A percentile compares a stretch with the other conserved stretches of the same genome.
Evolutionary conservation across 2,113 vertebrate species (phyloP).

Genomic region (Mesitornis unicolor): DNA sequence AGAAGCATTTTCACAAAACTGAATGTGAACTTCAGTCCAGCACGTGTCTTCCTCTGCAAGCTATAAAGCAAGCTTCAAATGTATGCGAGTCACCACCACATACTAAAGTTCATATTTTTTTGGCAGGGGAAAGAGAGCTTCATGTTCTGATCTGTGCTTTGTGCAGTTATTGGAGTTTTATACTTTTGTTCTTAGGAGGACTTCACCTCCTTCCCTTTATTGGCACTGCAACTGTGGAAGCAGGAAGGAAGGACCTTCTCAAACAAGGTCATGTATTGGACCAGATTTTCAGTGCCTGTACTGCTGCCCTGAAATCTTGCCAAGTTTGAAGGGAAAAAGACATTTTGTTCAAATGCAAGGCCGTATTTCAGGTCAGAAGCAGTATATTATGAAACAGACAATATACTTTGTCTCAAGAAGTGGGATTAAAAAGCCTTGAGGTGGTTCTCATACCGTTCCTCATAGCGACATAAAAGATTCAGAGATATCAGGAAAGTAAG

Average conservation of each 20-base stretch:
- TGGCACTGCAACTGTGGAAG: neutral
- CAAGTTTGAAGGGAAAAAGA: neutral
- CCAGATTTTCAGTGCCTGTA: neutral
- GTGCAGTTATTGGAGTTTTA: neutral
- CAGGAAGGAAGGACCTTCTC: neutral
- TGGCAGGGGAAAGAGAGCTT: neutral
- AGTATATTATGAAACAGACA: neutral
- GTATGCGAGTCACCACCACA: neutral
- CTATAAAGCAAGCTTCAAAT: neutral
- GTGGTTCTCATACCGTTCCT: neutral
- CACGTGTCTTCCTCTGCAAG: neutral
- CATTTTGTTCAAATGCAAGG: neutral
- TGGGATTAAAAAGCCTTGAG: neutral
- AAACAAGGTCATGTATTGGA: neutral
- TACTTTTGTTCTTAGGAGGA: neutral
- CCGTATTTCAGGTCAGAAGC: neutral
- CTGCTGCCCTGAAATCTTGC: neutral
- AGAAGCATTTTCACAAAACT: neutral
- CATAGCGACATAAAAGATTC: neutral
- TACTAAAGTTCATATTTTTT: neutral
- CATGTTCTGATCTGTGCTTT: neutral
- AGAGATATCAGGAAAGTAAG: neutral
- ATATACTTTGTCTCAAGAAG: neutral
- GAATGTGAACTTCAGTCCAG: rapidly evolving
- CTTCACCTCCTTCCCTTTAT: neutral